Percentiles rank a stretch among this genome's conserved stretches.
Evolutionary conservation across 2,113 vertebrate species (phyloP).

Genomic region (Lagopus leucura): DNA sequence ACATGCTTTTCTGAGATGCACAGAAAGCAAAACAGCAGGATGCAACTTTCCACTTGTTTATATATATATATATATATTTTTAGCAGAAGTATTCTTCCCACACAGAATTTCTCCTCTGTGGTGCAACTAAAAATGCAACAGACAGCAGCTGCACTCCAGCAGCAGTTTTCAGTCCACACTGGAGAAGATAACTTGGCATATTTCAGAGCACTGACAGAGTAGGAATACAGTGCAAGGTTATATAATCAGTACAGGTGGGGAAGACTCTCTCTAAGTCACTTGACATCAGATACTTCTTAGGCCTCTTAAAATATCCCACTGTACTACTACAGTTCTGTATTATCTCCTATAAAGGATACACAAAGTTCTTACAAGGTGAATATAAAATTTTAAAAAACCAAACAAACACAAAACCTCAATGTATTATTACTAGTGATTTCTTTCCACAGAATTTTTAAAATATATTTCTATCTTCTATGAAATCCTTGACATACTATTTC

Average conservation of each 20-base stretch:
- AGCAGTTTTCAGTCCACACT: slow-evolving; percentile 6
- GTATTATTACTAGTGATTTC: background rate
- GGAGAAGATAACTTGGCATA: background rate
- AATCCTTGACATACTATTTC: background rate
- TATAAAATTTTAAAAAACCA: background rate
- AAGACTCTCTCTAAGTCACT: background rate
- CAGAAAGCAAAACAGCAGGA: background rate
- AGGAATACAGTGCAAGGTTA: background rate
- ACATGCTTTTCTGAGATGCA: background rate
- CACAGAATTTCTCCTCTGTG: background rate
- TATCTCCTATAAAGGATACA: background rate
- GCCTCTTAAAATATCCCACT: background rate
- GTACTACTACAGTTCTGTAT: background rate
- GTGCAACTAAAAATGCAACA: background rate
- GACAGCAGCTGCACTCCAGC: background rate
- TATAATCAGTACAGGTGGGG: background rate
- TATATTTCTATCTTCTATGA: background rate
- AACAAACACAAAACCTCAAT: background rate
- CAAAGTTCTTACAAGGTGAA: background rate
- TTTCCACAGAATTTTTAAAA: background rate
- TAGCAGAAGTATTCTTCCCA: slow-evolving; percentile 22
- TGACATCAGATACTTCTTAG: background rate
- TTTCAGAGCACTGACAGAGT: background rate
- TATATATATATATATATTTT: background rate
- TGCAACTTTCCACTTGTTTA: background rate